A percentile compares a stretch with the other conserved stretches of the same genome.
These are phyloP conservation scores for Pediacus dermestoides DNA, from an alignment of 2,888 invertebrate species.

Conservation along the genomic window DNA sequence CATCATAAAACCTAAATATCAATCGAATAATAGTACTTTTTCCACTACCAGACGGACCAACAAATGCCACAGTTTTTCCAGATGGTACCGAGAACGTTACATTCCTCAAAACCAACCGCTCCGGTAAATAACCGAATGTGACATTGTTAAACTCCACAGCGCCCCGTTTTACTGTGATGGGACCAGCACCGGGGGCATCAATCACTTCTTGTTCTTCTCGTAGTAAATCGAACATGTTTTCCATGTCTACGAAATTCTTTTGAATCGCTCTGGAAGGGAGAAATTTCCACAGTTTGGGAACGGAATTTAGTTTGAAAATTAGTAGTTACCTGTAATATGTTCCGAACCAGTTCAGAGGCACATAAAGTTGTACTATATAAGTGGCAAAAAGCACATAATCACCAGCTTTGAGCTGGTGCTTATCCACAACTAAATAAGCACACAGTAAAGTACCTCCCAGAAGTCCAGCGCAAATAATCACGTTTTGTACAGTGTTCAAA, in stretches of 20 bases:
- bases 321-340: conserved; percentile 86
- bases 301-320: conserved; percentile 16
- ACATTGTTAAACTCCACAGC: conserved; percentile 87
- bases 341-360: conserved; percentile 96
- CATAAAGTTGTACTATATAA: conserved; percentile 91
- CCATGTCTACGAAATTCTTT: conserved; percentile 98
- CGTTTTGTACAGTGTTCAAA: conserved; percentile 86
- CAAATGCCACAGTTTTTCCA: conserved; percentile 81
- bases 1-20: conserved; percentile 95
- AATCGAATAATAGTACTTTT: conserved; percentile 95
- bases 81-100: conserved; percentile 75
- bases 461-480: conserved; percentile 82
- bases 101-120: conserved; percentile 70
- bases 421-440: conserved; percentile 76
- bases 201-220: conserved; percentile 82
- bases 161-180: conserved; percentile 65
- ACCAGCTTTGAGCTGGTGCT: conserved; percentile 74
- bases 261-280: conserved; percentile 77
- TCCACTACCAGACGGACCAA: conserved; percentile 87
- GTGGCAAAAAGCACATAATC: conserved; percentile 95
- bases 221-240: conserved; percentile 97
- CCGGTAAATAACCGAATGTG: conserved; percentile 81
- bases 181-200: conserved; percentile 76
- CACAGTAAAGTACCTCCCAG: conserved; percentile 85
- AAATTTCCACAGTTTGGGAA: conserved; percentile 12